Base-by-base conservation (phyloP, 1,140 invertebrate species). In the Pachypeltis micranthus region DNA sequence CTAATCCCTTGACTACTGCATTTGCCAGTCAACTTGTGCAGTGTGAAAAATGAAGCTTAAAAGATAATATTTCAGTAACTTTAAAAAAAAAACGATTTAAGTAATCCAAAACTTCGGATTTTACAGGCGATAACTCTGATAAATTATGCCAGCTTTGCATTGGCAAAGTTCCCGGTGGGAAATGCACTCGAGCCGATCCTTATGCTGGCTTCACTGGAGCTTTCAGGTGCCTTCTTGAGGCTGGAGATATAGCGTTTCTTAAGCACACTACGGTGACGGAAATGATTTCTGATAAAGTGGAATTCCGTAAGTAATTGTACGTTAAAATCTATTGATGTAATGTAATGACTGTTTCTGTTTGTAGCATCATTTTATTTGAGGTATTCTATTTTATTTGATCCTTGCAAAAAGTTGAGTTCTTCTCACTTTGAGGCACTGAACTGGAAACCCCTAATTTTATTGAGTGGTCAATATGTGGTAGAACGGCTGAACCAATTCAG, bases 121-220 rank as follows among this genome's bases (percentile, higher is more conserved):
- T n/a, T n/a, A n/a, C n/a, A 83, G 85, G 87, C 64, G 86, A 88
- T 70, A 90, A 90, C 75, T 86, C 86, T 14, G 80, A 86, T 65
- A 78, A 81, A 62, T 78, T 97, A 2, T 98, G 95, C 74, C 78
- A 85, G 51, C 72, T 96, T 0, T 98, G 95, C 74, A 79, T 81
- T 34, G 90, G 92, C 16, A 83, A 85, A 67, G 77, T 87, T 16
- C 83, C 85, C 14, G 87, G 85, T 1, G 80, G 81, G 2, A 84
- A 84, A 65, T 98, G 95, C 73, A 91, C 91, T 0, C 81, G 85
- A 56, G 80, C 82, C 4, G 94, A 98, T 79, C 90, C 90, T 0
- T 95, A 91, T 75, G 86, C 89, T 55, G 91, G 93, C 0, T 95
- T 91, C 71, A 83, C 87, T 72, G 93, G 93, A 2, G 91, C 93